Conservation (phyloP, 2,113 vertebrate genomes). For the Rousettus leschenaultii region DNA sequence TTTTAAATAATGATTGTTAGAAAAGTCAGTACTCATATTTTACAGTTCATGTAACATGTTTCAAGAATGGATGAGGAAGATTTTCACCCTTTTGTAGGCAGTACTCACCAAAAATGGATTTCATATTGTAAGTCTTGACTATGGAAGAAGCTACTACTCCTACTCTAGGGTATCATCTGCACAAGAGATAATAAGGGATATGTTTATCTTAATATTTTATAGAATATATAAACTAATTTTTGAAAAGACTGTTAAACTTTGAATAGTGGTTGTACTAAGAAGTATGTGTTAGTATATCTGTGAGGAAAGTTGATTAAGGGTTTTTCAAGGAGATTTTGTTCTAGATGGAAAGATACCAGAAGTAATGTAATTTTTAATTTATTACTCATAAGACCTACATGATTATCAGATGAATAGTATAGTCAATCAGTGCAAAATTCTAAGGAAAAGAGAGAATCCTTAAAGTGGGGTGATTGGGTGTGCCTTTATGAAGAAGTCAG, state of each 20-base stretch:
- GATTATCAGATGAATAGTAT: neutral
- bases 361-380: neutral
- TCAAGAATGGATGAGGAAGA: neutral
- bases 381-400: neutral
- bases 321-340: neutral
- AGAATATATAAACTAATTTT: neutral
- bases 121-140: neutral
- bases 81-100: conserved; percentile 32
- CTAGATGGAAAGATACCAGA: neutral
- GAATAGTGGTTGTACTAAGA: neutral
- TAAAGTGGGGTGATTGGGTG: neutral
- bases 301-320: neutral
- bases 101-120: conserved; percentile 23
- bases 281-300: neutral
- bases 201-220: conserved; percentile 26
- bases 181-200: neutral
- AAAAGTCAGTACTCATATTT: neutral
- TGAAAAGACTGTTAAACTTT: neutral
- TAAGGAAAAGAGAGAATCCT: neutral
- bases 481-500: neutral
- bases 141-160: neutral
- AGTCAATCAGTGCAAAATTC: conserved; percentile 7
- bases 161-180: neutral
- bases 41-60: neutral
- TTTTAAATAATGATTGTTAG: conserved; percentile 32